These are phyloP conservation scores for Mormyrops boulengeri DNA, from an alignment of 2,797 vertebrate species.

Conservation along the genomic window DNA sequence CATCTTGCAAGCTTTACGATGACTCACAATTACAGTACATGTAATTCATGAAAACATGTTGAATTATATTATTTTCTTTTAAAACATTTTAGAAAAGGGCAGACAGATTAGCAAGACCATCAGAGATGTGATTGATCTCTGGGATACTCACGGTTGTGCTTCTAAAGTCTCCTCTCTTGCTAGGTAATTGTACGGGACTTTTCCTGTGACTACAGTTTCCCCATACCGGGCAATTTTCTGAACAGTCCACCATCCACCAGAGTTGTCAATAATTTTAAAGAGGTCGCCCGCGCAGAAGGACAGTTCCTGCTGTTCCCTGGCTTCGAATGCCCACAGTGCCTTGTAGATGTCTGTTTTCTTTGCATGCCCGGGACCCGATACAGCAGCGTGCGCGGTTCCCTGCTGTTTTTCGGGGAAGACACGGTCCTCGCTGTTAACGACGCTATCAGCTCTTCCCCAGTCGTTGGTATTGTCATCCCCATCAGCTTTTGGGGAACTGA, in stretches of 20 bases:
- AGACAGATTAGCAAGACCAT: background rate
- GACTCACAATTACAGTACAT: background rate
- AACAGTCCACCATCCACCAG: slow-evolving; percentile 51
- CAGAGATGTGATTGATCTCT: background rate
- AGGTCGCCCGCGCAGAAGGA: slow-evolving; percentile 49
- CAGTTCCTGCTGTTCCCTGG: slow-evolving; percentile 37
- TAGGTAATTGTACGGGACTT: slow-evolving; percentile 34
- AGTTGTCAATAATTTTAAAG: slow-evolving; percentile 41
- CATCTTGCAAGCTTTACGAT: background rate
- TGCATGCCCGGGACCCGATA: background rate
- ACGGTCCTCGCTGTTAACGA: background rate
- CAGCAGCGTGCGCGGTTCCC: background rate
- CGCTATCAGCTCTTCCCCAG: background rate
- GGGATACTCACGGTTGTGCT: slow-evolving; percentile 45
- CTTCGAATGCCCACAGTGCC: slow-evolving; percentile 51
- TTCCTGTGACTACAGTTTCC: slow-evolving; percentile 30
- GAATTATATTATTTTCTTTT: background rate
- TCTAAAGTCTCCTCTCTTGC: slow-evolving; percentile 42
- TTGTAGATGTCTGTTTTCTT: slow-evolving; percentile 25
- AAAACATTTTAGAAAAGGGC: background rate
- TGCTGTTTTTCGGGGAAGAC: background rate
- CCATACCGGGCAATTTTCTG: slow-evolving; percentile 29
- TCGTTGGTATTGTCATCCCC: background rate
- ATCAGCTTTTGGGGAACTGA: background rate
- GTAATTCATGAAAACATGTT: background rate